phyloP scores from a whole-genome alignment of 2,888 invertebrate species.

The Hydrotaea diabolus region DNA sequence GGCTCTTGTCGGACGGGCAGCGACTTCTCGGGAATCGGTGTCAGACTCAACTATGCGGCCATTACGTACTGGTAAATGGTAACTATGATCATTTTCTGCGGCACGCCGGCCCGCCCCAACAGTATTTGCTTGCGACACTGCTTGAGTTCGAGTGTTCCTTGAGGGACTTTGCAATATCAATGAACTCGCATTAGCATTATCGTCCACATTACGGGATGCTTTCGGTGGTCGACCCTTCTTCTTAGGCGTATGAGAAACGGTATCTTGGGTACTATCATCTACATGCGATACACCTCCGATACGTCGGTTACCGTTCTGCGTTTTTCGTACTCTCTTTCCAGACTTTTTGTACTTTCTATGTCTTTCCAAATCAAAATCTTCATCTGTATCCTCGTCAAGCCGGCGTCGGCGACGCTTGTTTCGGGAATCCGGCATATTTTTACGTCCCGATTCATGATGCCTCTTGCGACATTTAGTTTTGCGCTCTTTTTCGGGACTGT shows the following conservation, averaged over 20 bases:
- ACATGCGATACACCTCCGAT: slow-evolving; percentile 66
- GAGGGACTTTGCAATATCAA: slow-evolving; percentile 72
- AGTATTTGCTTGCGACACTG: slow-evolving; percentile 62
- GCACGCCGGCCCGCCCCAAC: slow-evolving; percentile 70
- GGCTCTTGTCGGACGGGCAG: slow-evolving; percentile 77
- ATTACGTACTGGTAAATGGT: slow-evolving; percentile 77
- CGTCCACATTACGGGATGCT: slow-evolving; percentile 62
- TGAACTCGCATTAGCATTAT: slow-evolving; percentile 72
- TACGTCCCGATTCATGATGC: slow-evolving; percentile 53
- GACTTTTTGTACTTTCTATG: slow-evolving; percentile 62
- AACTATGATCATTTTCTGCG: slow-evolving; percentile 80
- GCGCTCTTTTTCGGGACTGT: slow-evolving; percentile 81
- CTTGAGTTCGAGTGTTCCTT: slow-evolving; percentile 74
- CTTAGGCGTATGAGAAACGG: slow-evolving; percentile 71
- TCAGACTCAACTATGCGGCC: slow-evolving; percentile 78
- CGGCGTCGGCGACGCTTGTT: slow-evolving; percentile 65
- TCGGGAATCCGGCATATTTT: slow-evolving; percentile 44
- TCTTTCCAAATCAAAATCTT: slow-evolving; percentile 66
- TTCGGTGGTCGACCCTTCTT: slow-evolving; percentile 73
- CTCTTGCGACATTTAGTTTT: slow-evolving; percentile 68
- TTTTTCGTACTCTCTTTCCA: slow-evolving; percentile 45
- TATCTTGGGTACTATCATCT: slow-evolving; percentile 77
- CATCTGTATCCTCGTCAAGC: slow-evolving; percentile 71
- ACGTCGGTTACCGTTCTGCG: slow-evolving; percentile 48
- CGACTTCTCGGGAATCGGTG: slow-evolving; percentile 75